Evolutionary conservation across 2,888 invertebrate genomes (phyloP).

Genomic region (Tinea semifulvella): DNA sequence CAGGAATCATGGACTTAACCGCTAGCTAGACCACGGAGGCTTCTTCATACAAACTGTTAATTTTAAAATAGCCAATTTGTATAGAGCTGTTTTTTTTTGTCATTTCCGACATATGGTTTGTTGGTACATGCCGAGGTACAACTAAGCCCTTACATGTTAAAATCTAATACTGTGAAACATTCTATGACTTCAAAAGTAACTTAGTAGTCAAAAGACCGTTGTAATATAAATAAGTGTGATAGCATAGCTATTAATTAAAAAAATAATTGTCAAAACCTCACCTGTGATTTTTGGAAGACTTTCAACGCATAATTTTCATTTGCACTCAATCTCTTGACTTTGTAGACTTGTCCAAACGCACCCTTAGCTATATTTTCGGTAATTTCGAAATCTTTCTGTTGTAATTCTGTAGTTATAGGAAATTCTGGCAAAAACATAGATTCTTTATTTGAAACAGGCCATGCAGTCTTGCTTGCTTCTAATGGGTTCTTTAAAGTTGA

Average conservation of each 20-base stretch:
- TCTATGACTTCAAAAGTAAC: no score
- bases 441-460: constrained; percentile 85
- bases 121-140: no score
- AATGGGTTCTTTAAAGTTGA: constrained; percentile 68
- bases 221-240: no score
- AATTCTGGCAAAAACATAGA: constrained; percentile 90
- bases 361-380: constrained; percentile 84
- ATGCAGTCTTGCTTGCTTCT: constrained; percentile 74
- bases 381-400: constrained; percentile 70
- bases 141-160: no score
- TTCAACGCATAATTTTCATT: constrained; percentile 83
- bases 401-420: constrained; percentile 70
- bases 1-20: no score
- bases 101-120: no score
- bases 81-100: no score
- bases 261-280: constrained; percentile 30
- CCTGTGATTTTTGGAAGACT: constrained; percentile 82
- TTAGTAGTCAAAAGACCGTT: no score
- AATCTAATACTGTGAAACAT: no score
- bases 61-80: no score
- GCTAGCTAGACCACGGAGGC: no score
- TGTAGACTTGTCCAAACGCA: constrained; percentile 90
- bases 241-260: not conserved
- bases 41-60: no score
- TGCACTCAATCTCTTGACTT: constrained; percentile 74